Evolutionary conservation across 2,113 vertebrate genomes (phyloP).

Genomic region (Chaetodon auriga): DNA sequence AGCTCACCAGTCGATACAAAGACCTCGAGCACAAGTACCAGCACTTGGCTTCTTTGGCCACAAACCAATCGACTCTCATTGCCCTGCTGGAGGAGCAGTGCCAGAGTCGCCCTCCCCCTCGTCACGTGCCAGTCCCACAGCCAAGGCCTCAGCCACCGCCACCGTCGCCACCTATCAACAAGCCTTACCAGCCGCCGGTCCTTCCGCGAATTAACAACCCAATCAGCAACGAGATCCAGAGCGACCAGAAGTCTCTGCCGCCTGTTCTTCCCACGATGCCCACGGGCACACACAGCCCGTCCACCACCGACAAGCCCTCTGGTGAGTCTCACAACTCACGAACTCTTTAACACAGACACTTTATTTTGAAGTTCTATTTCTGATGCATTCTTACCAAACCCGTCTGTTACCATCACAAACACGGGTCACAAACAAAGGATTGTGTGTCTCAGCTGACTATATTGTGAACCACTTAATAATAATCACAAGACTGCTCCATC

Average conservation of each 20-base stretch:
- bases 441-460: conserved; percentile 23
- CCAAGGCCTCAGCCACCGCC: conserved; percentile 76
- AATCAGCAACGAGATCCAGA: conserved; percentile 98
- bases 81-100: conserved; percentile 94
- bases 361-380: not conserved
- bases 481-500: conserved; percentile 45
- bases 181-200: conserved; percentile 88
- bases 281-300: conserved; percentile 90
- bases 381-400: conserved; percentile 16
- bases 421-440: conserved; percentile 27
- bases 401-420: conserved; percentile 23
- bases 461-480: conserved; percentile 31
- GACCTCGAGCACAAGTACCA: conserved; percentile 98
- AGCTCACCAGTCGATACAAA: conserved; percentile 94
- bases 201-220: conserved; percentile 91
- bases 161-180: conserved; percentile 81
- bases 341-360: not conserved
- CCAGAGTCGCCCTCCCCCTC: conserved; percentile 82
- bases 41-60: conserved; percentile 92
- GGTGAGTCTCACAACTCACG: conserved; percentile 85
- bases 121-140: conserved; percentile 82
- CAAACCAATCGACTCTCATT: conserved; percentile 94
- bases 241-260: conserved; percentile 92
- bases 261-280: conserved; percentile 93
- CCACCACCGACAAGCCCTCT: conserved; percentile 93